Evolutionary conservation across 2,888 invertebrate species (phyloP).

Genomic region (Colletes collaris): DNA sequence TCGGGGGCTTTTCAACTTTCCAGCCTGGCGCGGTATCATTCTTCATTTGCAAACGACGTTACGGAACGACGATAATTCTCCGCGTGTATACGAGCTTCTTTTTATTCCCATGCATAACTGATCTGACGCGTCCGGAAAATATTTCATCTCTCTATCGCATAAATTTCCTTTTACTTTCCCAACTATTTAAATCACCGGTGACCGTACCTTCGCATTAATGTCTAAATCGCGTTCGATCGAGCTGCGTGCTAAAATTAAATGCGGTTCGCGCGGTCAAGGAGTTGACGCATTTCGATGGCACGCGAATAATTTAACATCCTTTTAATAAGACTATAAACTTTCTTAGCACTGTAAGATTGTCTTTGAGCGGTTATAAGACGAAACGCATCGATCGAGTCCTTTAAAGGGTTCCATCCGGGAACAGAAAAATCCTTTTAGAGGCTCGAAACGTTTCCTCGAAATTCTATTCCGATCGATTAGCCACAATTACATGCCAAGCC

Average conservation of each 20-base stretch:
- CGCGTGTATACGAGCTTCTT: too few relatives aligned
- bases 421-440: slow-evolving; percentile 31
- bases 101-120: too few relatives aligned
- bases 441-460: slow-evolving; percentile 22
- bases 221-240: slow-evolving; percentile 40
- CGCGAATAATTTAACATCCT: neutral
- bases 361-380: neutral
- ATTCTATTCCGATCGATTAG: slow-evolving; percentile 55
- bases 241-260: slow-evolving; percentile 48
- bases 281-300: slow-evolving; percentile 31
- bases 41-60: too few relatives aligned
- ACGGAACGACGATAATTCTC: too few relatives aligned
- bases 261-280: slow-evolving; percentile 42
- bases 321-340: too few relatives aligned
- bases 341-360: neutral
- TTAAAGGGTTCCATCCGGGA: neutral
- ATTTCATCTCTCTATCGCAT: too few relatives aligned
- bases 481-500: slow-evolving; percentile 34
- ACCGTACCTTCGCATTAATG: slow-evolving; percentile 25
- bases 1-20: neutral
- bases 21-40: neutral
- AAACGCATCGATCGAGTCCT: slow-evolving; percentile 10
- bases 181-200: neutral
- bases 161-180: too few relatives aligned
- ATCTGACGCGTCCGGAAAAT: too few relatives aligned